Evolutionary conservation across 2,888 invertebrate species (phyloP).

Genomic region (Nemurella pictetii): DNA sequence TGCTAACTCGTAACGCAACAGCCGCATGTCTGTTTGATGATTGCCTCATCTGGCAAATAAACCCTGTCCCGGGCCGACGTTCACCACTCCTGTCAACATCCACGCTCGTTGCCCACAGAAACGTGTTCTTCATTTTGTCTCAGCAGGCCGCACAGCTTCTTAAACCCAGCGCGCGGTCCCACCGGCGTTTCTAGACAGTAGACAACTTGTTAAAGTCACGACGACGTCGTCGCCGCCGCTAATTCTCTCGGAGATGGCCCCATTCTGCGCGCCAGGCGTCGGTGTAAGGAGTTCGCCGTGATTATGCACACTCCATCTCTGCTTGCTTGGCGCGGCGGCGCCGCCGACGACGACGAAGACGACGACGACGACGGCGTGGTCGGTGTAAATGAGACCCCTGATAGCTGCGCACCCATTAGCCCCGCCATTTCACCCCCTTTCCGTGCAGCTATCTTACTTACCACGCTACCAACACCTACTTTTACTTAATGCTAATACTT

Average conservation of each 20-base stretch:
- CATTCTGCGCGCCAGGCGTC: neutral
- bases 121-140: too few species aligned
- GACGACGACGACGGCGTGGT: neutral
- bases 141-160: neutral
- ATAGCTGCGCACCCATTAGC: slow-evolving; percentile 15
- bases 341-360: neutral
- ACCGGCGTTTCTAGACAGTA: neutral
- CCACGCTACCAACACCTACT: slow-evolving; percentile 3
- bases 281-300: neutral
- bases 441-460: slow-evolving; percentile 6
- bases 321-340: neutral
- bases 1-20: too few species aligned
- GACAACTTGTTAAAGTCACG: neutral
- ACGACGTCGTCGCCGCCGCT: neutral
- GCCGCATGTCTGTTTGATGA: too few species aligned
- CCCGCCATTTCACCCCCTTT: neutral
- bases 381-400: neutral
- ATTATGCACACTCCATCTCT: slow-evolving; percentile 16
- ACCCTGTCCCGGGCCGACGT: too few species aligned
- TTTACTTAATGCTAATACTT: neutral
- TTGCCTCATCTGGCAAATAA: too few species aligned
- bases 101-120: too few species aligned
- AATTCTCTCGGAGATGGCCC: slow-evolving; percentile 5
- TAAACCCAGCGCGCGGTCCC: neutral
- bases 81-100: too few species aligned